phyloP scores from a whole-genome alignment of 2,797 vertebrate species.

The Enteromius paludinosus region DNA sequence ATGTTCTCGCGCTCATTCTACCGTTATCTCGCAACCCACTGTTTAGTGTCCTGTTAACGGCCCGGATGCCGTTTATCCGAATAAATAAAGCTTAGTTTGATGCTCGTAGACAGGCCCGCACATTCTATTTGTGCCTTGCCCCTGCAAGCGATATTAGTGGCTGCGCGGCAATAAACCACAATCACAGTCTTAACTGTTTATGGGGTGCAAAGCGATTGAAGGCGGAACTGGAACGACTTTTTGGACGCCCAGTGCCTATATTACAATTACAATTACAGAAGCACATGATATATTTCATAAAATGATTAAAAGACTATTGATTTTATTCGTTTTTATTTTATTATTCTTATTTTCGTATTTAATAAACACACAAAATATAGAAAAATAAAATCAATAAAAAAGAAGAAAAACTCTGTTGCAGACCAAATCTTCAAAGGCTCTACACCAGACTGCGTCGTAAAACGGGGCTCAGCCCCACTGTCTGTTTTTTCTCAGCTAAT shows the following conservation, averaged over 20 bases:
- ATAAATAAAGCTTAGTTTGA: conserved; percentile 49
- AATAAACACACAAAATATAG: conserved; percentile 32
- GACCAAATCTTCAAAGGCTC: conserved; percentile 86
- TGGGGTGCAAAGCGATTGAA: conserved; percentile 76
- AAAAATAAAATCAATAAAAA: not conserved
- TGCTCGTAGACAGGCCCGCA: conserved; percentile 52
- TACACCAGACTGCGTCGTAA: conserved; percentile 84
- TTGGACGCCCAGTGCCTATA: conserved; percentile 44
- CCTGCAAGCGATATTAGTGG: conserved; percentile 75
- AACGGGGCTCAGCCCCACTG: conserved; percentile 84
- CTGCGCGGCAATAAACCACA: conserved; percentile 85
- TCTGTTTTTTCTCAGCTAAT: conserved; percentile 91
- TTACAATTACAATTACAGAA: conserved; percentile 51
- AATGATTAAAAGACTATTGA: not conserved
- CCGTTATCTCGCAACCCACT: conserved; percentile 37
- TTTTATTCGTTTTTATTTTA: not conserved
- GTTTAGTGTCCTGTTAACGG: conserved; percentile 47
- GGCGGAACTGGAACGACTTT: conserved; percentile 54
- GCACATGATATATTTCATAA: conserved; percentile 3
- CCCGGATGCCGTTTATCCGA: conserved; percentile 39
- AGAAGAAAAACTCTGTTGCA: conserved; percentile 62
- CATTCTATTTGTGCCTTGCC: conserved; percentile 62
- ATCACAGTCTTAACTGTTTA: conserved; percentile 89
- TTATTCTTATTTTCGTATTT: not conserved
- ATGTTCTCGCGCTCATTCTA: conserved; percentile 21